phyloP scores from a whole-genome alignment of 2,888 invertebrate genomes.

The Drosophila limbata region DNA sequence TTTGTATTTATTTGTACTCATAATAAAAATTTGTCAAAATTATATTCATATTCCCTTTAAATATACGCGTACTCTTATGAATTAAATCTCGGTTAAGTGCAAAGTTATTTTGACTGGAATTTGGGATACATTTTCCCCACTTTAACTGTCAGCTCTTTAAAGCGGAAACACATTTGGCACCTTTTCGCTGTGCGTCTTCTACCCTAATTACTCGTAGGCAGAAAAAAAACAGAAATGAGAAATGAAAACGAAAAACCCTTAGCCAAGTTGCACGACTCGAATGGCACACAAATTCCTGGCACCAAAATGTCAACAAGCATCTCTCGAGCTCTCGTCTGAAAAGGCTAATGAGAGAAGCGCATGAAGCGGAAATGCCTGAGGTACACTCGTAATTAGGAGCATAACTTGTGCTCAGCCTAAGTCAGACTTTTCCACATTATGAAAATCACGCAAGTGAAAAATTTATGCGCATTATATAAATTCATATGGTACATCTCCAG shows the following conservation, averaged over 20 bases:
- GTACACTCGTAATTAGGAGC: conserved; percentile 60
- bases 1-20: neutral
- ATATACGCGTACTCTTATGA: neutral
- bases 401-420: conserved; percentile 49
- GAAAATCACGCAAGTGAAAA: conserved; percentile 38
- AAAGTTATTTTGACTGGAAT: neutral
- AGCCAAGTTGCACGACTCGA: conserved; percentile 23
- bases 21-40: neutral
- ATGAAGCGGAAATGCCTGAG: conserved; percentile 72
- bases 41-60: neutral
- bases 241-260: conserved; percentile 29
- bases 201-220: conserved; percentile 54
- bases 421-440: conserved; percentile 23
- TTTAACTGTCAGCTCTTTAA: conserved; percentile 37
- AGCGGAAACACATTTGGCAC: conserved; percentile 38
- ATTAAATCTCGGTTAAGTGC: neutral
- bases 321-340: conserved; percentile 54
- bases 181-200: conserved; percentile 48
- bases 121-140: neutral
- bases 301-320: conserved; percentile 74
- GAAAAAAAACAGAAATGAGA: neutral
- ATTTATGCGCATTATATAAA: conserved; percentile 17
- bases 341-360: conserved; percentile 76
- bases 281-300: conserved; percentile 61
- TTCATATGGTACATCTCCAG: conserved; percentile 23